Conservation (phyloP, 2,797 vertebrate species). For the Enteromius anoplus region DNA sequence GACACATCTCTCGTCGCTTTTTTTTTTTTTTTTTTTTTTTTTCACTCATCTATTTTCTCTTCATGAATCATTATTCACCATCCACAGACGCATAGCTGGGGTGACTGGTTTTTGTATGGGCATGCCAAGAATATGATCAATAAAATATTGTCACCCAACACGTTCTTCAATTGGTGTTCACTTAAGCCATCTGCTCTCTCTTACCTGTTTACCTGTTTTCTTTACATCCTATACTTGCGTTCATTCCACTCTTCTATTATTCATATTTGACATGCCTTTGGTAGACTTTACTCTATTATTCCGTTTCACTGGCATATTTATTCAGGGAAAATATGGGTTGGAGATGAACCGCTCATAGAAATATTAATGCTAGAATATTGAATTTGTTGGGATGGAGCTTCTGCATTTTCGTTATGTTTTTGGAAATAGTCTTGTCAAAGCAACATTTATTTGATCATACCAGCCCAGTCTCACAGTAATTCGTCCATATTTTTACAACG, state of each 20-base stretch:
- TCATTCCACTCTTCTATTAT: background rate
- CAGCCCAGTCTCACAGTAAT: too few species aligned
- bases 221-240: background rate
- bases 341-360: background rate
- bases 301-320: slow-evolving; percentile 2
- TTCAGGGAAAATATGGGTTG: background rate
- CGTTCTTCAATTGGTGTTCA: slow-evolving; percentile 65
- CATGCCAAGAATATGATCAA: slow-evolving; percentile 69
- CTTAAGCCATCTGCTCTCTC: slow-evolving; percentile 26
- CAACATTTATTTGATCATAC: background rate
- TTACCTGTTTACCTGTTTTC: slow-evolving; percentile 3
- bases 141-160: slow-evolving; percentile 65
- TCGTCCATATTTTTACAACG: too few species aligned
- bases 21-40: background rate
- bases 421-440: background rate
- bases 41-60: slow-evolving; percentile 42
- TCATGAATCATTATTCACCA: slow-evolving; percentile 63
- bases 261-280: background rate
- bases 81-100: slow-evolving; percentile 48
- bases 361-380: background rate
- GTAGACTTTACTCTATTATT: background rate
- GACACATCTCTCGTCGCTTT: slow-evolving; percentile 49
- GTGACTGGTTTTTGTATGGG: slow-evolving; percentile 55
- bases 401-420: background rate
- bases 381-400: background rate